Percentiles rank a stretch among this genome's conserved stretches.
These are phyloP conservation scores for Dione juno DNA, from an alignment of 2,888 invertebrate genomes.

Conservation along the genomic window DNA sequence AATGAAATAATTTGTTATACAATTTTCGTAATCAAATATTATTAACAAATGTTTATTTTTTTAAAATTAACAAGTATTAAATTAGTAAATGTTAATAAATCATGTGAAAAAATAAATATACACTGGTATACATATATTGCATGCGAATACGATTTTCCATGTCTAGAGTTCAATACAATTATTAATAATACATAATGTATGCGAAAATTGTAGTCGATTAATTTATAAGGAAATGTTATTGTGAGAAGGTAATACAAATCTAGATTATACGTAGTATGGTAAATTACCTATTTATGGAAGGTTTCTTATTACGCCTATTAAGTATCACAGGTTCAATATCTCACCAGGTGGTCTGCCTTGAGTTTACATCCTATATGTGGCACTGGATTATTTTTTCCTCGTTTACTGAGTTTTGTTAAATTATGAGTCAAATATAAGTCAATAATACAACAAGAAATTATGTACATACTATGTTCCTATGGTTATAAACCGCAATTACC, in stretches of 20 bases:
- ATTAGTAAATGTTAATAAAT: not conserved
- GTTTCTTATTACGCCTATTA: slow-evolving; percentile 26
- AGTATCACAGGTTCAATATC: slow-evolving; percentile 35
- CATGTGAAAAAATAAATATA: too few species aligned
- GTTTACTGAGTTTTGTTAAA: not conserved
- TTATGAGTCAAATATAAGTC: not conserved
- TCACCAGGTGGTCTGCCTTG: slow-evolving; percentile 34
- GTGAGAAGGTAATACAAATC: slow-evolving; percentile 17
- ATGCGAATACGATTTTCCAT: not conserved
- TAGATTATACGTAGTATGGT: slow-evolving; percentile 19
- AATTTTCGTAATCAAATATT: slow-evolving; percentile 2
- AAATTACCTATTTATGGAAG: slow-evolving; percentile 27
- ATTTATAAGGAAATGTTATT: slow-evolving; percentile 10
- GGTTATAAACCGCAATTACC: not conserved
- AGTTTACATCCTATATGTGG: slow-evolving; percentile 20
- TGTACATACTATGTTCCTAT: not conserved
- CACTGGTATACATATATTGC: too few species aligned
- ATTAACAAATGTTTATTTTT: too few species aligned
- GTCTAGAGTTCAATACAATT: not conserved
- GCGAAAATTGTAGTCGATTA: not conserved
- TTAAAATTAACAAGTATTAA: not conserved
- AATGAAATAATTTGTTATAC: slow-evolving; percentile 1
- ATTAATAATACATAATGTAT: not conserved
- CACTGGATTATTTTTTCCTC: slow-evolving; percentile 21
- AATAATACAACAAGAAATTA: not conserved